Evolutionary conservation across 92 coral and sea anemone species (phyloP).

Genomic region (Epizoanthus fatuus): DNA sequence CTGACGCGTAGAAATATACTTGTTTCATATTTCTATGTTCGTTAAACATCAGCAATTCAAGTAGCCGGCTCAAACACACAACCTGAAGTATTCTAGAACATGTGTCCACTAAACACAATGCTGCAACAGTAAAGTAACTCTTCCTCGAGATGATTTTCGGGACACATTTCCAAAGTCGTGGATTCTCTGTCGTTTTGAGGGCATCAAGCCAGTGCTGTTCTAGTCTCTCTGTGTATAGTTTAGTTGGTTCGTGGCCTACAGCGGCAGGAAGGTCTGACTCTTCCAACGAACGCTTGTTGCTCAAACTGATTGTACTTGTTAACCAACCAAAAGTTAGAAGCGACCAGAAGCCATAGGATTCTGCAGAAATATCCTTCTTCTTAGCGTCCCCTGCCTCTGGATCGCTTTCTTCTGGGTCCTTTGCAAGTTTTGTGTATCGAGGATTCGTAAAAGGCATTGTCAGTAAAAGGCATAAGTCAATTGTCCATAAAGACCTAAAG

Average conservation of each 20-base stretch:
- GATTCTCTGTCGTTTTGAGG: slow-evolving; percentile 1
- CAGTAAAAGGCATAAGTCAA: not conserved
- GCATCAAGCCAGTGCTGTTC: slow-evolving; percentile 11
- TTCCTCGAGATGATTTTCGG: slow-evolving; percentile 15
- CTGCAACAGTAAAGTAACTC: not conserved
- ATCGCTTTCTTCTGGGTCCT: not conserved
- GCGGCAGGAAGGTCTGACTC: slow-evolving; percentile 8
- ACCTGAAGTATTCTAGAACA: slow-evolving; percentile 15
- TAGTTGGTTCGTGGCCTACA: slow-evolving; percentile 16
- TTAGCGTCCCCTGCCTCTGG: not conserved
- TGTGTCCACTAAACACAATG: not conserved
- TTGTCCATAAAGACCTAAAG: not conserved
- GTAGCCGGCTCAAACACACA: slow-evolving; percentile 18
- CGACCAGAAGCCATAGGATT: slow-evolving; percentile 16
- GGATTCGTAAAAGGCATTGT: not conserved
- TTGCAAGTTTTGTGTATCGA: not conserved
- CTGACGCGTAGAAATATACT: slow-evolving; percentile 1
- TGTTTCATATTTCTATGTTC: slow-evolving; percentile 5
- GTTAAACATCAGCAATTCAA: slow-evolving; percentile 17
- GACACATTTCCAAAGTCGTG: slow-evolving; percentile 30
- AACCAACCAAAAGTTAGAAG: slow-evolving; percentile 32
- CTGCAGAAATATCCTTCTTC: not conserved
- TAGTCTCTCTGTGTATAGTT: slow-evolving; percentile 24
- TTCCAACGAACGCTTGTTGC: not conserved
- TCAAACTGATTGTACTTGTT: slow-evolving; percentile 3